These are phyloP conservation scores for Marmota flaviventris DNA, from an alignment of 2,113 vertebrate species.

Conservation along the genomic window DNA sequence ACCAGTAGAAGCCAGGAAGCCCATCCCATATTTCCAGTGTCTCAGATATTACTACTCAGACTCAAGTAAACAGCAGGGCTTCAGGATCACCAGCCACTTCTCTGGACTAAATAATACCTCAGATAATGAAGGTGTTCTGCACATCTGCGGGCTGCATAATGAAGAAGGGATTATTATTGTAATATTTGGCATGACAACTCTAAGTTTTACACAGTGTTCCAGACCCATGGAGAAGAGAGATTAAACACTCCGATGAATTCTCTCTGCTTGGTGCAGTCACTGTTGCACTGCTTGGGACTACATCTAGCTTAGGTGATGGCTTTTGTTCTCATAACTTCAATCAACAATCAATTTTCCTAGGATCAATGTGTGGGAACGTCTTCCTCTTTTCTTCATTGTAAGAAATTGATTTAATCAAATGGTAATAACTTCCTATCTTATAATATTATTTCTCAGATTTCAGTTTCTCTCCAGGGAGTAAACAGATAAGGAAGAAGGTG, in stretches of 20 bases:
- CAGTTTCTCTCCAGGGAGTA: too few relatives aligned
- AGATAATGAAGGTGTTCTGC: rapidly evolving
- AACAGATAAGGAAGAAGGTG: too few relatives aligned
- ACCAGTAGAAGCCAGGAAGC: not conserved
- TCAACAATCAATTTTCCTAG: not conserved
- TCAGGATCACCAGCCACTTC: not conserved
- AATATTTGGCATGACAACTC: not conserved
- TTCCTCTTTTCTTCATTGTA: not conserved
- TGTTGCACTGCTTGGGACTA: not conserved
- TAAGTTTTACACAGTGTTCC: not conserved
- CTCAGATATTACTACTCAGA: not conserved
- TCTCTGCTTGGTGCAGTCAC: too few relatives aligned
- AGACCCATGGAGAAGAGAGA: not conserved
- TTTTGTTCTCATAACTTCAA: not conserved
- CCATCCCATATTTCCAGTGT: not conserved
- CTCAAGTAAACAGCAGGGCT: not conserved
- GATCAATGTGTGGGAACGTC: not conserved
- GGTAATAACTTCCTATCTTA: not conserved
- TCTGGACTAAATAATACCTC: not conserved
- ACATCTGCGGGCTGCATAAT: not conserved
- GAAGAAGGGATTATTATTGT: not conserved
- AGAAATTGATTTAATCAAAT: not conserved
- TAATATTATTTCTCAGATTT: too few relatives aligned
- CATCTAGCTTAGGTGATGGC: not conserved
- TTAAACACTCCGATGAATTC: not conserved